Conservation (phyloP, 2,888 invertebrate species). For the Drosophila trichaetosa region DNA sequence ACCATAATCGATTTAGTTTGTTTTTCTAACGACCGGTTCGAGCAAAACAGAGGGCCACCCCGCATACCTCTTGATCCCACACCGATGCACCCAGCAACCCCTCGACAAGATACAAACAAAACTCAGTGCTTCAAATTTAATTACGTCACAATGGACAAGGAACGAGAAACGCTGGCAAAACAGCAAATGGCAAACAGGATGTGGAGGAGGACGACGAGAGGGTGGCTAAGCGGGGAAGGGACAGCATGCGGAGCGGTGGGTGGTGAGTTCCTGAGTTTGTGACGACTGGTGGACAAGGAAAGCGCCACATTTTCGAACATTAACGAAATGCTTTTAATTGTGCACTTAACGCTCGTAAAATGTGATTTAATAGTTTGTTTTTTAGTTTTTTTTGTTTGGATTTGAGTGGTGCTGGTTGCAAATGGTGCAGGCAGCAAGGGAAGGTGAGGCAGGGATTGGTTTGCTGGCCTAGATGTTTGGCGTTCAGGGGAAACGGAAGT, state of each 20-base stretch:
- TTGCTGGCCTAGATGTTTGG: constrained; percentile 37
- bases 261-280: constrained; percentile 1
- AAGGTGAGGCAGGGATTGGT: too few species aligned
- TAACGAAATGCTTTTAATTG: constrained; percentile 78
- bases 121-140: constrained; percentile 61
- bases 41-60: constrained; percentile 2
- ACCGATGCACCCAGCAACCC: constrained; percentile 6
- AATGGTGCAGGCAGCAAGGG: background rate
- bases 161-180: constrained; percentile 22
- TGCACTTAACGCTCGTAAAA: constrained; percentile 80
- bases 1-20: constrained; percentile 61
- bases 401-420: background rate
- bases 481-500: constrained; percentile 57
- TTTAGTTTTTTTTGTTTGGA: background rate
- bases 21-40: constrained; percentile 9
- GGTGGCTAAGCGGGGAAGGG: background rate
- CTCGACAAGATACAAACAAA: background rate
- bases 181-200: constrained; percentile 18
- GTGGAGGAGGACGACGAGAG: background rate
- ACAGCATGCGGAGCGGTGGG: background rate
- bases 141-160: constrained; percentile 55
- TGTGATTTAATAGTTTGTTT: constrained; percentile 75
- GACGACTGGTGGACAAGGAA: constrained; percentile 31
- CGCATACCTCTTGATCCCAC: constrained; percentile 6
- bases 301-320: constrained; percentile 68